A percentile compares a stretch with the other conserved stretches of the same genome.
phyloP scores from a whole-genome alignment of 1,140 invertebrate genomes.

The Camponotus vicinus region DNA sequence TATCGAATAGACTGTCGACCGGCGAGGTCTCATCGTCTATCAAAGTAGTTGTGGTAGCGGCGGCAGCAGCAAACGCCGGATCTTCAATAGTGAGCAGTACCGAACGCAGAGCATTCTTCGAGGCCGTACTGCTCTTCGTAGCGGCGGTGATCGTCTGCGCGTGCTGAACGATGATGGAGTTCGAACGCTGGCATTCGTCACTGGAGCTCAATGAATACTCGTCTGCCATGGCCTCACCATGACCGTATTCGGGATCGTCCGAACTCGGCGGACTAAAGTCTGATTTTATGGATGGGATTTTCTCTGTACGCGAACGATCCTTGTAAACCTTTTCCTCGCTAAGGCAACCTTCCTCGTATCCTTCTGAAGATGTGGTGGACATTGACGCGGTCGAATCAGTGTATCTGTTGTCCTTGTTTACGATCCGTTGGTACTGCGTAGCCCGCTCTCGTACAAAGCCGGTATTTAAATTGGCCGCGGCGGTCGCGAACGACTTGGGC shows the following conservation, averaged over 20 bases:
- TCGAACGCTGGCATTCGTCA: constrained; percentile 85
- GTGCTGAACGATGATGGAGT: constrained; percentile 76
- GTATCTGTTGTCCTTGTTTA: constrained; percentile 84
- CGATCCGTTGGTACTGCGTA: constrained; percentile 86
- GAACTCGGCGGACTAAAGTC: constrained; percentile 83
- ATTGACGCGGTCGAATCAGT: constrained; percentile 83
- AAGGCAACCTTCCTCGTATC: constrained; percentile 85
- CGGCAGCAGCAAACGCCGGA: constrained; percentile 91
- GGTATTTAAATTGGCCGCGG: constrained; percentile 74
- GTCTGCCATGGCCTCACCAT: constrained; percentile 90
- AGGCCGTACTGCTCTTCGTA: constrained; percentile 76
- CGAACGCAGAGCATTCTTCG: constrained; percentile 80
- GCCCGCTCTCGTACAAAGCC: constrained; percentile 86
- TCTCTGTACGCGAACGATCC: constrained; percentile 85
- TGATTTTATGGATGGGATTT: constrained; percentile 80
- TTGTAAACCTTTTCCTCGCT: constrained; percentile 86
- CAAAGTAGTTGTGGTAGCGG: constrained; percentile 89
- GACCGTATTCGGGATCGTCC: constrained; percentile 86
- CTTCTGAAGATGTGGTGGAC: constrained; percentile 86
- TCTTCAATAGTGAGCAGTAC: constrained; percentile 89
- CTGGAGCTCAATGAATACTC: constrained; percentile 88
- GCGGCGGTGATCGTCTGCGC: constrained; percentile 74
- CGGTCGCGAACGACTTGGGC: constrained; percentile 83
- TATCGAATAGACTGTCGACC: constrained; percentile 92
- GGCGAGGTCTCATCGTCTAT: constrained; percentile 93